These are phyloP conservation scores for Salvelinus sp. DNA, from an alignment of 2,113 vertebrate species.

Conservation along the genomic window DNA sequence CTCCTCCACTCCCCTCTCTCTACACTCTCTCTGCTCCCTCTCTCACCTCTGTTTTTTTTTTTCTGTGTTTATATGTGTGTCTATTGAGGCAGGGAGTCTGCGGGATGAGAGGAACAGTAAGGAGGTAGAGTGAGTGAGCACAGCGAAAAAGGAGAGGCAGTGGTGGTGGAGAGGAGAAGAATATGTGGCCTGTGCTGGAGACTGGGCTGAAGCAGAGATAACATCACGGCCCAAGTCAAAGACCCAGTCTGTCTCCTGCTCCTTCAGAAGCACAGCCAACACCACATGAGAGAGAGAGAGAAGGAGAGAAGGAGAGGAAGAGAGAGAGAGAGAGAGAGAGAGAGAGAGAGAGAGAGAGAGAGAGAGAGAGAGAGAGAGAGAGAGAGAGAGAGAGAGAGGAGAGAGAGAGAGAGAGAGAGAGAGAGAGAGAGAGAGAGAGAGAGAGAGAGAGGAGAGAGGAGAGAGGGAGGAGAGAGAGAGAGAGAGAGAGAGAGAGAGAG, in stretches of 20 bases:
- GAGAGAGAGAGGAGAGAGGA: neutral
- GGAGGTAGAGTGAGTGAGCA: constrained; percentile 19
- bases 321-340: constrained; percentile 6
- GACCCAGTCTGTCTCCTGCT: constrained; percentile 54
- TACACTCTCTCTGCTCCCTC: neutral
- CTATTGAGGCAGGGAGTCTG: constrained; percentile 6
- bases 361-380: constrained; percentile 5
- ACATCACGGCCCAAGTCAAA: constrained; percentile 62
- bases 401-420: neutral
- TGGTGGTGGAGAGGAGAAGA: constrained; percentile 56
- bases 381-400: neutral
- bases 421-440: neutral
- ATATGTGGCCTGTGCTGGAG: constrained; percentile 62
- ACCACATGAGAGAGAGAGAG: constrained; percentile 25
- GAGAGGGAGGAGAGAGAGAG: constrained; percentile 6
- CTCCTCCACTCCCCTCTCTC: neutral
- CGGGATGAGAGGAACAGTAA: constrained; percentile 9
- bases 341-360: constrained; percentile 25
- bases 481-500: constrained; percentile 25
- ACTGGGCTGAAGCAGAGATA: constrained; percentile 42
- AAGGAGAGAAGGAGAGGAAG: neutral
- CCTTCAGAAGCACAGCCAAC: constrained; percentile 59
- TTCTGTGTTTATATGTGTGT: neutral
- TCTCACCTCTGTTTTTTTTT: neutral
- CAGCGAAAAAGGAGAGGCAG: constrained; percentile 53